Conservation (phyloP, 1,140 invertebrate species). For the Apis cerana region DNA sequence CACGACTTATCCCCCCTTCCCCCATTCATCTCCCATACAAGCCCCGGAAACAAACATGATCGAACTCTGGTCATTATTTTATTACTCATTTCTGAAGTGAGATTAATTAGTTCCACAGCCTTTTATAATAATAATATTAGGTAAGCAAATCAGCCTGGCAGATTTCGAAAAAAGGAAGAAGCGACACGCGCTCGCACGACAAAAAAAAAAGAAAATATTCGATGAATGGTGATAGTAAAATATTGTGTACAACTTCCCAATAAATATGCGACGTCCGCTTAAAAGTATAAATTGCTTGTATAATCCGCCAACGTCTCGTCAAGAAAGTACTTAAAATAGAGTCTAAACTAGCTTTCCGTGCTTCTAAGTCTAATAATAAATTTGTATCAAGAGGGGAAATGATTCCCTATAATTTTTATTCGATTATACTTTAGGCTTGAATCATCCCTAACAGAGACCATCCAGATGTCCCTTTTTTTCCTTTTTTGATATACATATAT, state of each 20-base stretch:
- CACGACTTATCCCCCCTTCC: not conserved
- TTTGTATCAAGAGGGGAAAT: not conserved
- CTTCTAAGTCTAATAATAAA: constrained; percentile 61
- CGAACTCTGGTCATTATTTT: constrained; percentile 9
- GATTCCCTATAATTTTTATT: constrained; percentile 5
- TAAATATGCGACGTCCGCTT: constrained; percentile 66
- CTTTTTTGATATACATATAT: too few species aligned
- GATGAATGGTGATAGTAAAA: constrained; percentile 48
- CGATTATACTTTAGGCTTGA: constrained; percentile 43
- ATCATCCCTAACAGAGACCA: not conserved
- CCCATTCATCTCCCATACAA: not conserved
- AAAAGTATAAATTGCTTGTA: constrained; percentile 68
- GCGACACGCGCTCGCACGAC: constrained; percentile 8
- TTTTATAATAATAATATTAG: constrained; percentile 34
- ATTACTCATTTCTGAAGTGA: constrained; percentile 11
- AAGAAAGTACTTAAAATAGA: constrained; percentile 78
- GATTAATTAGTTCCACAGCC: constrained; percentile 53
- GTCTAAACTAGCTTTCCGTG: constrained; percentile 73
- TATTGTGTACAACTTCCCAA: constrained; percentile 70
- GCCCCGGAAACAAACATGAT: constrained; percentile 10
- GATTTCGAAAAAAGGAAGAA: constrained; percentile 25
- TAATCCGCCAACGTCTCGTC: constrained; percentile 59
- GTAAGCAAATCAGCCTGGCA: constrained; percentile 64
- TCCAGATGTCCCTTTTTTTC: not conserved
- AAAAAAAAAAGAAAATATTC: constrained; percentile 31